These are phyloP conservation scores for Pterostichus madidus DNA, from an alignment of 2,888 invertebrate genomes.

Conservation along the genomic window DNA sequence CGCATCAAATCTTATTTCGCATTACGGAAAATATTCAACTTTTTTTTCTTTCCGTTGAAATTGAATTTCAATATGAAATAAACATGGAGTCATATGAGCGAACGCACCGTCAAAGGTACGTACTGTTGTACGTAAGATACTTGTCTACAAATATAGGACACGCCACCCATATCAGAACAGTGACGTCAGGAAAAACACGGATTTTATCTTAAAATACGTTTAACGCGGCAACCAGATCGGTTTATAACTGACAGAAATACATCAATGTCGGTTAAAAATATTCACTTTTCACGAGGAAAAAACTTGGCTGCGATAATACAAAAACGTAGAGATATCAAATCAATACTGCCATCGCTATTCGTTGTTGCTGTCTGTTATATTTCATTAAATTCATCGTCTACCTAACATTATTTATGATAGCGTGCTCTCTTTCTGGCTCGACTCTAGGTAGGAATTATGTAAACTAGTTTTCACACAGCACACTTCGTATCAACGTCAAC, in stretches of 20 bases:
- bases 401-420: constrained; percentile 23
- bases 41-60: constrained; percentile 68
- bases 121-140: not conserved
- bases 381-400: constrained; percentile 45
- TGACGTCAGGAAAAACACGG: not conserved
- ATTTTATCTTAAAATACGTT: constrained; percentile 46
- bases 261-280: constrained; percentile 52
- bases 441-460: constrained; percentile 27
- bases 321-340: constrained; percentile 44
- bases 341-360: constrained; percentile 25
- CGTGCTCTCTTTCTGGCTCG: not conserved
- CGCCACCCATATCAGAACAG: not conserved
- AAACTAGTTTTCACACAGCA: constrained; percentile 27
- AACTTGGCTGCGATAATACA: constrained; percentile 21
- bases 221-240: constrained; percentile 18
- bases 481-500: constrained; percentile 27
- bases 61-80: constrained; percentile 70
- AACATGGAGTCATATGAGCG: constrained; percentile 65
- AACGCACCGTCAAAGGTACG: constrained; percentile 13
- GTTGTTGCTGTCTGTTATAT: constrained; percentile 33
- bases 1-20: constrained; percentile 70
- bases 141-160: constrained; percentile 23
- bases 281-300: constrained; percentile 36
- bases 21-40: constrained; percentile 69
- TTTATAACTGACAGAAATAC: constrained; percentile 51